Percentiles rank a stretch among this genome's conserved stretches.
Conservation (phyloP, 2,113 vertebrate species). For the Tychaedon coryphoeus region DNA sequence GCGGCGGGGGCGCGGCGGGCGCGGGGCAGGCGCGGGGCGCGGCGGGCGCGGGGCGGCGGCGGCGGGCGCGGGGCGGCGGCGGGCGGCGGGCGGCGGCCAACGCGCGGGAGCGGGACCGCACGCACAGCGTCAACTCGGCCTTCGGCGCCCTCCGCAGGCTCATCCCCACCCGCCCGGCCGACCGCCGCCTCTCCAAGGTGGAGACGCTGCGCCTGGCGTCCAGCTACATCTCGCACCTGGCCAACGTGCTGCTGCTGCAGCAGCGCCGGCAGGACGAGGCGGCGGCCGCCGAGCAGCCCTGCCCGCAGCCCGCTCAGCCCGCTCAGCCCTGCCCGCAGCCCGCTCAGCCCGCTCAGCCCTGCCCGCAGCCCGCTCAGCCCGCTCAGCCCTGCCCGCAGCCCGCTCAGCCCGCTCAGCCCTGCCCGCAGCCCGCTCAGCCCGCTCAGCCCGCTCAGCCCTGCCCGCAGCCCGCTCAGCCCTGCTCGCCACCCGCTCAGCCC, state of each 20-base stretch:
- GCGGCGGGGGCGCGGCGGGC: conserved; percentile 72
- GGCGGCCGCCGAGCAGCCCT: conserved; percentile 71
- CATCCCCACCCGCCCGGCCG: conserved; percentile 86
- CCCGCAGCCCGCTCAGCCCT: conserved; percentile 20
- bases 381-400: no score
- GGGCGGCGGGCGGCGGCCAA: conserved; percentile 86
- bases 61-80: not conserved
- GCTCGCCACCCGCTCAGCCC: conserved; percentile 45
- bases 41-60: conserved; percentile 67
- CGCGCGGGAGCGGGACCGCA: conserved; percentile 85
- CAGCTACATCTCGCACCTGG: conserved; percentile 90
- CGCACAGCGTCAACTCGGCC: conserved; percentile 88
- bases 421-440: not conserved
- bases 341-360: not conserved
- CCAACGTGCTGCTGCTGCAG: conserved; percentile 72
- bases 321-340: not conserved
- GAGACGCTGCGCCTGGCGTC: conserved; percentile 88
- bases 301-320: not conserved
- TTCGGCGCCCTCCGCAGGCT: conserved; percentile 86
- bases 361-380: conserved; percentile 9
- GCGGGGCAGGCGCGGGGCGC: not conserved
- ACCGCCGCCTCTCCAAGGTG: conserved; percentile 88
- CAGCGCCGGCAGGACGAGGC: conserved; percentile 71
- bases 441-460: conserved; percentile 56
- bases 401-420: not conserved